phyloP scores from a whole-genome alignment of 2,888 invertebrate species.

The Scaptomyza caliginosa region DNA sequence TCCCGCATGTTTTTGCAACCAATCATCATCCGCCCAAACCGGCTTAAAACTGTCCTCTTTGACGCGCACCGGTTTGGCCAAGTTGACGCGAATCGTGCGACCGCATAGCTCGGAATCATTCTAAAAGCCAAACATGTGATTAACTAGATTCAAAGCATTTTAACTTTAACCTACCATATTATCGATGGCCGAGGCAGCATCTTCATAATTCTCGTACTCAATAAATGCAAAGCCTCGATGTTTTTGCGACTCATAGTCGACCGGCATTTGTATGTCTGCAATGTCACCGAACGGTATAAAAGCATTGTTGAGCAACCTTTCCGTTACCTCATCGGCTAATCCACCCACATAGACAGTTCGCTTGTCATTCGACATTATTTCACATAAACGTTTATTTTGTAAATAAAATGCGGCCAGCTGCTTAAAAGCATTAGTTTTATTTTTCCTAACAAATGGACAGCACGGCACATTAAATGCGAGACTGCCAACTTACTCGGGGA shows the following conservation, averaged over 20 bases:
- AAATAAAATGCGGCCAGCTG: constrained; percentile 43
- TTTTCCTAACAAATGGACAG: constrained; percentile 18
- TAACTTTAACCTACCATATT: constrained; percentile 92
- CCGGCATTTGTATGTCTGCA: constrained; percentile 97
- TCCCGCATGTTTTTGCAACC: constrained; percentile 99
- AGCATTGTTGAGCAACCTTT: constrained; percentile 97
- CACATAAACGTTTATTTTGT: constrained; percentile 34
- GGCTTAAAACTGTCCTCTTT: constrained; percentile 97
- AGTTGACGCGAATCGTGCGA: constrained; percentile 96
- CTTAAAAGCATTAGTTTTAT: neutral
- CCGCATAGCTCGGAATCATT: constrained; percentile 99
- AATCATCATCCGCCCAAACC: constrained; percentile 99
- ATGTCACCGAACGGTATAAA: constrained; percentile 99
- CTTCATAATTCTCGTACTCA: constrained; percentile 98
- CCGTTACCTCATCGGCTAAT: constrained; percentile 97
- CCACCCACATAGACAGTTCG: constrained; percentile 94
- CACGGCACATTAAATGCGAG: constrained; percentile 3
- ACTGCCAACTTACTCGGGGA: constrained; percentile 14
- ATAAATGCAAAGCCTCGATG: constrained; percentile 99
- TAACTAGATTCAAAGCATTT: neutral
- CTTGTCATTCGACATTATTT: constrained; percentile 87
- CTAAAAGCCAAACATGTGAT: constrained; percentile 84
- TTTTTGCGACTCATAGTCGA: constrained; percentile 98
- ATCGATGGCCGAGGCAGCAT: constrained; percentile 99
- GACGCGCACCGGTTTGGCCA: constrained; percentile 98